Base-by-base conservation (phyloP, 2,113 vertebrate genomes). In the Hyla sarda region DNA sequence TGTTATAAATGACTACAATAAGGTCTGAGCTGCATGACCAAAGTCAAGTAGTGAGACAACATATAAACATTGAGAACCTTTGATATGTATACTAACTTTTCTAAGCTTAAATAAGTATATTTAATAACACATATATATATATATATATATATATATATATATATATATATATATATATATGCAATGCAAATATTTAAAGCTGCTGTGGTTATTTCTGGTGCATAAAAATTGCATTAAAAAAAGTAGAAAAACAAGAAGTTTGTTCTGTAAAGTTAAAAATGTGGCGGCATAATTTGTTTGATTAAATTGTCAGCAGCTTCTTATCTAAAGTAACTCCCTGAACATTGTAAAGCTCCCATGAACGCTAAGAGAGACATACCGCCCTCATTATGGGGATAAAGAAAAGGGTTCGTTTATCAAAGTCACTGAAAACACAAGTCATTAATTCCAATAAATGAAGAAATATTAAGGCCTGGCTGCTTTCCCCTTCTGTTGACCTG, bases 391-490 rank as follows among this genome's bases (percentile, higher is more conserved):
- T 88, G 82, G 78, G 28, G 45, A 74, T 54, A 78, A 83, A 85
- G 56, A 62, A 56, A 89, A 83, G 79, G 83, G 60, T 76, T 85
- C 88, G 89, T 94, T 93, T 93, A 94, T 95, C 92, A 92, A 92
- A 95, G 92, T 90, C 87, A 90, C 10, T 92, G 91, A 92, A 94
- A 94, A 9, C 30, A 19, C 65, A 71, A 93, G 92, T 90, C 91
- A 96, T 96, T 95, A 94, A 96, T 96, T 95, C 94, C 84, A 88
- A 89, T 94, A 95, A 96, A 96, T 92, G 94, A 94, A 97, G 95
- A 96, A 96, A 95, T 93, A 95, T 92, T 93, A 90, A 88, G 84
- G 81, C 87, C 89, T 77, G 89, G 91, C 91, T 90, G 87, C 82
- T 91, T 90, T 73, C 92, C 90, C 92, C 89, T 90, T 87, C 87